A percentile compares a stretch with the other conserved stretches of the same genome.
Conservation (phyloP, 1,140 invertebrate species). For the Heliconius eleuchia region DNA sequence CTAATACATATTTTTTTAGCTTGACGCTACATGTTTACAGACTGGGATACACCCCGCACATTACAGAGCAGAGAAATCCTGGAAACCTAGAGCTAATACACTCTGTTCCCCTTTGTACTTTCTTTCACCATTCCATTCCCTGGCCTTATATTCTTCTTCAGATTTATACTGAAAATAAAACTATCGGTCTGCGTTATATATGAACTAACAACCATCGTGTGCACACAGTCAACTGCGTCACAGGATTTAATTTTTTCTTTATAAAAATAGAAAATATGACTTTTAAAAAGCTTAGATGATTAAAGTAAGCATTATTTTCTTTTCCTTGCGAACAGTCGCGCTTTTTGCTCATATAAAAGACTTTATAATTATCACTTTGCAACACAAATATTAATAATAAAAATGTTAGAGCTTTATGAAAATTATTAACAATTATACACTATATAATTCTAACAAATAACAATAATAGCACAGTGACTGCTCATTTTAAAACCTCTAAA, state of each 20-base stretch:
- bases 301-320: background rate
- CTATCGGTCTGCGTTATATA: background rate
- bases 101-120: too few species aligned
- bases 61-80: too few species aligned
- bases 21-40: too few species aligned
- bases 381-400: background rate
- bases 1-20: too few species aligned
- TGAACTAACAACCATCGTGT: background rate
- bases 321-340: background rate
- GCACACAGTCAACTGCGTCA: background rate
- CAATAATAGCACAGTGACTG: background rate
- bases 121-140: too few species aligned
- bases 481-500: background rate
- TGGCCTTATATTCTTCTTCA: too few species aligned
- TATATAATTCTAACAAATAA: background rate
- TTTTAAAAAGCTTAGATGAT: background rate
- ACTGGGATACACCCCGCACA: too few species aligned
- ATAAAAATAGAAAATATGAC: background rate
- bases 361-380: constrained; percentile 9
- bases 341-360: constrained; percentile 4
- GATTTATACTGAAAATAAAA: too few species aligned
- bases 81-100: too few species aligned
- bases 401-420: constrained; percentile 11
- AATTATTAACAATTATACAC: background rate
- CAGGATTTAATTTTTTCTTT: background rate